Evolutionary conservation across 2,888 invertebrate species (phyloP), one percentile per base, ranked within the genome.

Genomic region (Augochlorella aurata): DNA sequence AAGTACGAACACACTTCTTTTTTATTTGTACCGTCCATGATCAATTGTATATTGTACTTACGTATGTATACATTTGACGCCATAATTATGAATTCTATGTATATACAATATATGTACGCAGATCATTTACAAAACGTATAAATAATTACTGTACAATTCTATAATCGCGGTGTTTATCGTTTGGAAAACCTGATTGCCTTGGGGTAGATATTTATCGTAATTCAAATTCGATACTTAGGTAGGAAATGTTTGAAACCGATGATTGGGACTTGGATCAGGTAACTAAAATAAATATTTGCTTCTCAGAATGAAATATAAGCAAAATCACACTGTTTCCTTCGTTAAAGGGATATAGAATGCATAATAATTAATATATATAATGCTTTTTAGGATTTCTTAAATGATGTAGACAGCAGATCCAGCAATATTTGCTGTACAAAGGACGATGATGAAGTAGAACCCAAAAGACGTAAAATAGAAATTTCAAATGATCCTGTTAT

Each of bases 181-280:
- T 45, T 47, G 52, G 44, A 24, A 50, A 44, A 58, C 16, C 9
- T 38, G n/a, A 66, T 54, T 24, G 14, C 29, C 44, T 16, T 29
- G 47, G 16, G 21, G 14, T 21, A 29, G 52, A 24, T 38, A 52
- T 18, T 52, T 44, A 49, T 16, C 58, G 61, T 58, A 24, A 24
- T 58, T 66, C 24, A 67, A 58, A 14, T 18, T 49, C 12, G 21
- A 49, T 52, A 71, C 21, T 24, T 24, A 44, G 45, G 66, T 18
- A 73, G 18, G 61, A 81, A 54, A 88, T 88, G 88, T 88, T 88
- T 49, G 85, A 87, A 61, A 88, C 70, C 50, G 87, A 91, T 38
- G 90, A 92, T 75, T 91, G 91, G 87, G 86, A 89, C 77, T 81
- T 91, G 38, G 91, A 91, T 52, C 69, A 79, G 74, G 75, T 76